Conservation (phyloP, 1,140 invertebrate species). For the Trypoxylus dichotomus region DNA sequence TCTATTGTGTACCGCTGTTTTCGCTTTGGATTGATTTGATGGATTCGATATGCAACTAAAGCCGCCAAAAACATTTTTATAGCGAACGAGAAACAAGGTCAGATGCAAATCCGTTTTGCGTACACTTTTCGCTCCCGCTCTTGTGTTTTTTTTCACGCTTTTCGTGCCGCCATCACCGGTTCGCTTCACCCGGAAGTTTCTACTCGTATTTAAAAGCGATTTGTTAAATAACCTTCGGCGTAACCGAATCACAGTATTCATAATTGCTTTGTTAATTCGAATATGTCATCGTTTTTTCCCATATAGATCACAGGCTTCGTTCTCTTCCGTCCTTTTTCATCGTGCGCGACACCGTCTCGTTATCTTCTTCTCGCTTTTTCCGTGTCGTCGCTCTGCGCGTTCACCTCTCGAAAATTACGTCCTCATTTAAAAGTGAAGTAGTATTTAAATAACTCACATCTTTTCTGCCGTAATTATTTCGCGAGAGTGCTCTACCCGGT, state of each 20-base stretch:
- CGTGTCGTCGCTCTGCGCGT: background rate
- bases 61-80: too few relatives aligned
- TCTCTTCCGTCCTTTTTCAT: background rate
- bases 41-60: too few relatives aligned
- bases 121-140: too few relatives aligned
- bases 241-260: background rate
- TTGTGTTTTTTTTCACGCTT: too few relatives aligned
- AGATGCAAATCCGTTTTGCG: too few relatives aligned
- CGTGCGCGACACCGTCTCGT: background rate
- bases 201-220: background rate
- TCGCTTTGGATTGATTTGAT: too few relatives aligned
- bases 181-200: background rate
- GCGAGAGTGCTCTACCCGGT: slow-evolving; percentile 26
- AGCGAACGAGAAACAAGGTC: too few relatives aligned
- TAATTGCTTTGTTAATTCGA: slow-evolving; percentile 28
- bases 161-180: background rate
- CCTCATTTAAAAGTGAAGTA: slow-evolving; percentile 20
- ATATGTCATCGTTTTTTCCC: background rate
- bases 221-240: background rate
- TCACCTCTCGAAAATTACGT: slow-evolving; percentile 17
- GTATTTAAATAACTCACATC: slow-evolving; percentile 24
- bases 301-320: background rate
- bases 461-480: slow-evolving; percentile 29
- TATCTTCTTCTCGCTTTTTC: background rate
- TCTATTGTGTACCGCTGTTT: too few relatives aligned